A percentile compares a stretch with the other conserved stretches of the same genome.
Conservation (phyloP, 2,888 invertebrate species). For the Toxonevra muliebris region DNA sequence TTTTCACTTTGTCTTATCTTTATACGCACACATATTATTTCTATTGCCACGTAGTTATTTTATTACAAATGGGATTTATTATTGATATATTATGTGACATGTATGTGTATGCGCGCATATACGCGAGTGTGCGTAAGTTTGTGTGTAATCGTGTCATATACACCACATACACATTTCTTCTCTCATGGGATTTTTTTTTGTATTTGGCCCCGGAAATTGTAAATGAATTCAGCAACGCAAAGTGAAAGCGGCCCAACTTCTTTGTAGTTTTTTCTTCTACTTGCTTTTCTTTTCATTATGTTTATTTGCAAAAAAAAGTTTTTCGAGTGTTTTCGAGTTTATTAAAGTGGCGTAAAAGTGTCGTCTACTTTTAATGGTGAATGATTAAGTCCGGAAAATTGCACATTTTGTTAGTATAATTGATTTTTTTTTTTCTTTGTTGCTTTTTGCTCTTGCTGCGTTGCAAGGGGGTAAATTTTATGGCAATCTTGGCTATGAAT, state of each 20-base stretch:
- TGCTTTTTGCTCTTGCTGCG: too few species aligned
- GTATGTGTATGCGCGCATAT: neutral
- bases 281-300: too few species aligned
- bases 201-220: too few species aligned
- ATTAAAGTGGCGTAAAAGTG: conserved; percentile 59
- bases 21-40: neutral
- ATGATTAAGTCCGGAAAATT: conserved; percentile 15
- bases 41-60: conserved; percentile 27
- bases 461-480: too few species aligned
- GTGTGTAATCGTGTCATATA: neutral
- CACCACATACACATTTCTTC: neutral
- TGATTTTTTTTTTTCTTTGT: too few species aligned
- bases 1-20: neutral
- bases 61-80: conserved; percentile 48
- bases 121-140: neutral
- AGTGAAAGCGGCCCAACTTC: too few species aligned
- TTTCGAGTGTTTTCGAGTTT: conserved; percentile 43
- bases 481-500: too few species aligned
- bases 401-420: too few species aligned
- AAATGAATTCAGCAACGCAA: too few species aligned
- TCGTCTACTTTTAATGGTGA: conserved; percentile 53
- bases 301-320: neutral
- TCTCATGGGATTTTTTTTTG: too few species aligned
- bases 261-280: too few species aligned
- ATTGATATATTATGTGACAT: conserved; percentile 45